Evolutionary conservation across 1,140 invertebrate genomes (phyloP), one percentile per base, ranked within the genome.

Genomic region (Brachionus rotundiformis): DNA sequence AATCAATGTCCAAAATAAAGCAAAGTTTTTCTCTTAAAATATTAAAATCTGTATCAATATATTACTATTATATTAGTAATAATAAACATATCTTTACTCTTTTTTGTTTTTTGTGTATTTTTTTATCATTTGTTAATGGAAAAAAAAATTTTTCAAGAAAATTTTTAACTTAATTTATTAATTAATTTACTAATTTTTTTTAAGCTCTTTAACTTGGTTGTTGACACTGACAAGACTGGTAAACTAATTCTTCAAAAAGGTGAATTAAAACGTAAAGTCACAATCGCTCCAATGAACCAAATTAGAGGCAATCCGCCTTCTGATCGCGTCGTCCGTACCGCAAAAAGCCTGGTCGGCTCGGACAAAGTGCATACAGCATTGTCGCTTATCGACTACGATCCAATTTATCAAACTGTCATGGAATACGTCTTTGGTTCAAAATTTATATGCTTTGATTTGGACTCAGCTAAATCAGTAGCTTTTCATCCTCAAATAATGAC

Each of bases 281-380:
- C 95, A 2, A 88, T 92, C 84, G 92, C 98, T 76, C 96, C 96
- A n/a, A 90, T 98, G 59, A 96, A 97, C 89, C 94, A 95, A 90
- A 94, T 98, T 54, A 85, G 88, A 65, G 91, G 90, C 0, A 87
- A 88, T 82, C 84, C 87, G 61, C 92, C 95, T 19, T 41, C 80
- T 90, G 92, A 85, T 83, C 86, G 0, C 85, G 89, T 49, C 90
- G 89, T 0, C 96, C 4, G 86, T 89, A 29, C 86, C 90, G 36
- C 95, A 84, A 89, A 90, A 89, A 16, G 44, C 29, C 19, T 79
- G 10, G 49, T 80, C 25, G 73, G 73, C 29, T 7, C n/a, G 49
- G 44, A 75, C 63, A 44, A 95, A 95, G 94, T 96, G 0, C 90
- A 92, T 83, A 89, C 92, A 11, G 95, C 96, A 1, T 85, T 97